phyloP scores from a whole-genome alignment of 2,888 invertebrate species.

The Troides oblongomaculatus region DNA sequence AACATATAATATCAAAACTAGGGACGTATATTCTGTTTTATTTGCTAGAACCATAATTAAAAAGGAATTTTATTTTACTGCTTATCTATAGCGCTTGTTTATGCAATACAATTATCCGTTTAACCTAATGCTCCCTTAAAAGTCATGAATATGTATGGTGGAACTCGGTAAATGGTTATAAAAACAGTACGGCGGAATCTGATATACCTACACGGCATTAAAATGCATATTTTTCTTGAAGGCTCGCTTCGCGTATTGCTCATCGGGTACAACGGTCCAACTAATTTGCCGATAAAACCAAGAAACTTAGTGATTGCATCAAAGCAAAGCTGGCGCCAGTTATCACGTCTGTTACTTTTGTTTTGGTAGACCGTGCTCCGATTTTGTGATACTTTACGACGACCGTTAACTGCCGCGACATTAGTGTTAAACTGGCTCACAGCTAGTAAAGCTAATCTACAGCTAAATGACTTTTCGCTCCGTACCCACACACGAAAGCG shows the following conservation, averaged over 20 bases:
- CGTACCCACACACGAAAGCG: slow-evolving; percentile 4
- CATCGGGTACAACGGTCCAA: slow-evolving; percentile 9
- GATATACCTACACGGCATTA: slow-evolving; percentile 31
- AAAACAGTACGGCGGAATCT: slow-evolving; percentile 46
- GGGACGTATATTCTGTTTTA: neutral
- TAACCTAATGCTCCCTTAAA: slow-evolving; percentile 52
- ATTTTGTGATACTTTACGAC: slow-evolving; percentile 33
- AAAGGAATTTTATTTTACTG: slow-evolving; percentile 31
- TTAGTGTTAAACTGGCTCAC: slow-evolving; percentile 26
- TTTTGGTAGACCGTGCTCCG: slow-evolving; percentile 47
- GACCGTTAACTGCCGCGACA: slow-evolving; percentile 37
- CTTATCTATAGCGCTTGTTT: slow-evolving; percentile 38
- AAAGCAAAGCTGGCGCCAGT: slow-evolving; percentile 20
- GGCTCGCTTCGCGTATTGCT: slow-evolving; percentile 18
- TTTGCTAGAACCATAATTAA: slow-evolving; percentile 26
- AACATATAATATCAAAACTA: neutral
- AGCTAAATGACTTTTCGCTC: slow-evolving; percentile 12
- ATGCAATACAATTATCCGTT: slow-evolving; percentile 41
- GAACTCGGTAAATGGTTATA: slow-evolving; percentile 44
- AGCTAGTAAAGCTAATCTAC: slow-evolving; percentile 24
- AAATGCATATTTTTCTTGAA: slow-evolving; percentile 16
- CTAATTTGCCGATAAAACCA: slow-evolving; percentile 25
- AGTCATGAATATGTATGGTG: slow-evolving; percentile 54
- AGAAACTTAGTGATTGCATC: slow-evolving; percentile 27
- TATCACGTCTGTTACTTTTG: slow-evolving; percentile 29